Conservation (phyloP, 2,797 vertebrate genomes). For the Channa striata region DNA sequence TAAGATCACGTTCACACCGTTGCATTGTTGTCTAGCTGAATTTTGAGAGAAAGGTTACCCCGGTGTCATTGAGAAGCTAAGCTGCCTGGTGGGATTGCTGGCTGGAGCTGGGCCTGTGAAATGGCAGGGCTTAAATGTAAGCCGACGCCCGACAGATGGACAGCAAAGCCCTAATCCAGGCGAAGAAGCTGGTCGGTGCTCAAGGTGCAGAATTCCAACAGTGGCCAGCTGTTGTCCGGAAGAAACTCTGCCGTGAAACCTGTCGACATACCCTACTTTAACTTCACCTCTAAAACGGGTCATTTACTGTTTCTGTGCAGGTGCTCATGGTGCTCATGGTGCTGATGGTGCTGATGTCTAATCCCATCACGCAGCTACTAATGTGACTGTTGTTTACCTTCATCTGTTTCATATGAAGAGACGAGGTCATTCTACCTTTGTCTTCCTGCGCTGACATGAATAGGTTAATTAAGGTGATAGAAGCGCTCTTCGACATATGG, state of each 20-base stretch:
- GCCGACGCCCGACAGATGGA: constrained; percentile 83
- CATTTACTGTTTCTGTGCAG: constrained; percentile 19
- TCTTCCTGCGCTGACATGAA: too few species aligned
- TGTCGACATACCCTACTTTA: constrained; percentile 53
- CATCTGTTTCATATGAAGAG: neutral
- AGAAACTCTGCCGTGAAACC: constrained; percentile 43
- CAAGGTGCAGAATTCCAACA: constrained; percentile 77
- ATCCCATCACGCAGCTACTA: neutral
- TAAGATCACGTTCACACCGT: constrained; percentile 56
- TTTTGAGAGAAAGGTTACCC: constrained; percentile 73
- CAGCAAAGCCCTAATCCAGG: constrained; percentile 80
- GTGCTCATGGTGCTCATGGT: constrained; percentile 11
- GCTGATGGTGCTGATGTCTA: neutral
- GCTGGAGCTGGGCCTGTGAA: constrained; percentile 69
- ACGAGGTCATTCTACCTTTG: too few species aligned
- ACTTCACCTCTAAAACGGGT: constrained; percentile 54
- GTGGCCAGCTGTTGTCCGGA: constrained; percentile 74
- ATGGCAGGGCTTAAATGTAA: constrained; percentile 83
- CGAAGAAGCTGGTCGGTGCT: constrained; percentile 71
- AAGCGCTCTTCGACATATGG: neutral
- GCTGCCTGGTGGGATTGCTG: constrained; percentile 65
- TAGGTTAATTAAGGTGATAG: too few species aligned
- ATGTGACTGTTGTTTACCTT: neutral
- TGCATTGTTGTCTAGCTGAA: constrained; percentile 48
- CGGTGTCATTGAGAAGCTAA: constrained; percentile 75